These are phyloP conservation scores for Pandemis heparana DNA, from an alignment of 2,888 invertebrate species.

Conservation along the genomic window DNA sequence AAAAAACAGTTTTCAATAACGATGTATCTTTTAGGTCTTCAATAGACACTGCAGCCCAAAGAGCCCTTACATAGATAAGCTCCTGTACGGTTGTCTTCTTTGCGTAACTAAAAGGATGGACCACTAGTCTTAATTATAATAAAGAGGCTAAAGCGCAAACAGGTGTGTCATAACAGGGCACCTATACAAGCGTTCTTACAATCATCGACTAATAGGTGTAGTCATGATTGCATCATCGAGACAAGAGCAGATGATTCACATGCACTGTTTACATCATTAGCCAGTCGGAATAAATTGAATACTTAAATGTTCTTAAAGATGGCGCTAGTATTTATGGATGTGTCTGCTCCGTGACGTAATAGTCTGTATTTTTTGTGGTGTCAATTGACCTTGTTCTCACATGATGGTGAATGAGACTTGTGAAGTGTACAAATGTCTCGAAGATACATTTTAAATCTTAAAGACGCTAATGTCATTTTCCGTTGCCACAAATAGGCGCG, in stretches of 20 bases:
- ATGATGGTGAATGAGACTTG: no score
- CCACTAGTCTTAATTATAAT: no score
- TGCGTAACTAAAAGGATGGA: no score
- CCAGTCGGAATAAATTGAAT: background rate
- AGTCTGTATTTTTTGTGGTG: background rate
- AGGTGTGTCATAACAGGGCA: slow-evolving; percentile 19
- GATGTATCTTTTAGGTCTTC: no score
- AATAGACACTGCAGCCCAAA: no score
- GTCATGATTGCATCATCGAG: slow-evolving; percentile 21
- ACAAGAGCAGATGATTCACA: slow-evolving; percentile 19
- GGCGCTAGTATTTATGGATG: background rate
- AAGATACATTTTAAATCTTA: no score
- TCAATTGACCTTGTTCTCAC: background rate
- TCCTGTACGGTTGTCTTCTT: no score
- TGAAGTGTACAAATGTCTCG: no score
- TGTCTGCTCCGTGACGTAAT: background rate
- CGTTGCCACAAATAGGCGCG: no score
- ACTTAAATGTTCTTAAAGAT: background rate
- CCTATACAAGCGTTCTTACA: slow-evolving; percentile 13
- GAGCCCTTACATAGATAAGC: no score
- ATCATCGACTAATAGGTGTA: slow-evolving; percentile 16
- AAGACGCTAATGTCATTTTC: no score
- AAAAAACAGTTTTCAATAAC: no score
- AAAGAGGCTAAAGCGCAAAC: background rate
- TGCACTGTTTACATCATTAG: slow-evolving; percentile 5